phyloP scores from a whole-genome alignment of 2,888 invertebrate genomes.

The Nomada fabriciana region DNA sequence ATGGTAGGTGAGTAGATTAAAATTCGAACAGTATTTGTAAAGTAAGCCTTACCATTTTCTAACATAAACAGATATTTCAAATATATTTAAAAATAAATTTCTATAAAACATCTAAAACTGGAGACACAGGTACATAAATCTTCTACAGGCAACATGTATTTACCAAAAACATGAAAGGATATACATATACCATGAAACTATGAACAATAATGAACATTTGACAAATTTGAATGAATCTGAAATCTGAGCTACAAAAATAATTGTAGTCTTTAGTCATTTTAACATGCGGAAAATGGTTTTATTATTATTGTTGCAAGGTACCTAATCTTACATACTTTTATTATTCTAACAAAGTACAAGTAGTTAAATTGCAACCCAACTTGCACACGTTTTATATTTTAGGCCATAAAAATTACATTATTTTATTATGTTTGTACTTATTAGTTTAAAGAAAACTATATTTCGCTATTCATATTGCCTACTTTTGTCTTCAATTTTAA shows the following conservation, averaged over 20 bases:
- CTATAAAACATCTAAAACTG: slow-evolving; percentile 14
- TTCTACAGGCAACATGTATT: slow-evolving; percentile 10
- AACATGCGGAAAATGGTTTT: not conserved
- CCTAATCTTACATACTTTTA: slow-evolving; percentile 8
- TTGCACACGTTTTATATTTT: slow-evolving; percentile 8
- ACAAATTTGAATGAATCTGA: slow-evolving; percentile 8
- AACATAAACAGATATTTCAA: slow-evolving; percentile 10
- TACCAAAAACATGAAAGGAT: slow-evolving; percentile 27
- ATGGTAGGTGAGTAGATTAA: slow-evolving; percentile 44
- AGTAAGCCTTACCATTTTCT: slow-evolving; percentile 34
- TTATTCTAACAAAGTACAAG: not conserved
- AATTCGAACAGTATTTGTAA: slow-evolving; percentile 35
- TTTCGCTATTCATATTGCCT: slow-evolving; percentile 6
- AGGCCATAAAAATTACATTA: not conserved
- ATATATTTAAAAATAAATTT: slow-evolving; percentile 35
- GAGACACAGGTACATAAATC: slow-evolving; percentile 15
- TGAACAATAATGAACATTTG: slow-evolving; percentile 11
- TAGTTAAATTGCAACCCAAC: not conserved
- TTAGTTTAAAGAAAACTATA: not conserved
- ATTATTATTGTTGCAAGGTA: slow-evolving; percentile 3
- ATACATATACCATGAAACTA: slow-evolving; percentile 33
- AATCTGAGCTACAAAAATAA: not conserved
- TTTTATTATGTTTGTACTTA: slow-evolving; percentile 7
- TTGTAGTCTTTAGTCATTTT: not conserved
- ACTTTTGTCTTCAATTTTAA: slow-evolving; percentile 32